Evolutionary conservation across 1,140 invertebrate genomes (phyloP), one percentile per base, ranked within the genome.

Genomic region (Lordiphosa mommai): DNA sequence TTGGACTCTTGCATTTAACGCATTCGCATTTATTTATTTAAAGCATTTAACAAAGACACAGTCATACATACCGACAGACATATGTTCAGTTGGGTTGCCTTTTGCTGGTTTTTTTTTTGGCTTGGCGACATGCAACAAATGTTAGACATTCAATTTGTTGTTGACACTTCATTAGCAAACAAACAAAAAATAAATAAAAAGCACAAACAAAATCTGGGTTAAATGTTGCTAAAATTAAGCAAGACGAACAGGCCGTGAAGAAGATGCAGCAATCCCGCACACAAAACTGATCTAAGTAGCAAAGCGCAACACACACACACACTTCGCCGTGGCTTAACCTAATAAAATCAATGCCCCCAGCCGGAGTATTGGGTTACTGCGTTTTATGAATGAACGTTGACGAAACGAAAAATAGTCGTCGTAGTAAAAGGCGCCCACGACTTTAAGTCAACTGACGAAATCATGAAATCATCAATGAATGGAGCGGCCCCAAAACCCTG

Each of bases 101-200:
- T 49, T 51, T 47, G 44, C 56, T 32, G 63, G 47, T 68, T 56
- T 40, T 55, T 52, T 49, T 47, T 37, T 36, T 50, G 3, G 44
- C 58, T 55, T 64, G 76, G 77, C 77, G 77, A 84, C 77, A 84
- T 82, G 77, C 77, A 84, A 82, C 77, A 82, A 82, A 82, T 82
- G 77, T 82, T 84, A 82, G 77, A 72, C 77, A 82, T 82, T 82
- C 77, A 84, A 82, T 82, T 82, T 82, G 77, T 82, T 82, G 77
- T 82, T 82, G 77, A 82, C 77, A 82, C 77, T 82, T 82, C 77
- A 82, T 82, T 82, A 82, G 77, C 77, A 82, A 74, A 82, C 60
- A 65, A 68, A 69, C 50, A 66, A 82, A 80, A 66, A 74, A 70
- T 68, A 77, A 77, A 55, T 49, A 44, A 79, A 43, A 50, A 53